Percentiles rank a stretch among this genome's conserved stretches.
phyloP scores from a whole-genome alignment of 1,140 invertebrate species.

The Neodiprion pinetum region DNA sequence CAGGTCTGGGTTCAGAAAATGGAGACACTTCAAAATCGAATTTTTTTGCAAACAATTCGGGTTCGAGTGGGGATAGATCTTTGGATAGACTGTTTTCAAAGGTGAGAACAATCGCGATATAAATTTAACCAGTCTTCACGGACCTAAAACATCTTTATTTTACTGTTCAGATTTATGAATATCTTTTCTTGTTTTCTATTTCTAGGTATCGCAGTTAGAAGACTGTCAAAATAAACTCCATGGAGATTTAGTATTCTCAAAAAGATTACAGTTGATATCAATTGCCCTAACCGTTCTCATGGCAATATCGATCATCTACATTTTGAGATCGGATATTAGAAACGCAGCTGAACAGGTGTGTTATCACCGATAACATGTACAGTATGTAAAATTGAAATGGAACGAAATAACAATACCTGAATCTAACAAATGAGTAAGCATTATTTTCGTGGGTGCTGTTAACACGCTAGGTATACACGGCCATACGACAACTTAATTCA shows the following conservation, averaged over 20 bases:
- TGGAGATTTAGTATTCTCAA: conserved; percentile 45
- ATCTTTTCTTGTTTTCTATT: conserved; percentile 27
- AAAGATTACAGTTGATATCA: conserved; percentile 48
- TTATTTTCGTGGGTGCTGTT: too few species aligned
- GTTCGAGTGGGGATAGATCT: conserved; percentile 36
- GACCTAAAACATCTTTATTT: background rate
- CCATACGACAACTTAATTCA: too few species aligned
- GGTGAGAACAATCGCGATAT: conserved; percentile 32
- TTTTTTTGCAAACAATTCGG: conserved; percentile 26
- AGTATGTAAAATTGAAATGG: background rate
- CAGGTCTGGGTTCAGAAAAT: conserved; percentile 45
- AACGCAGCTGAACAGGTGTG: conserved; percentile 23
- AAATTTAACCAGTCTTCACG: background rate
- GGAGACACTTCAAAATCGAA: conserved; percentile 39
- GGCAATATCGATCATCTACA: conserved; percentile 40
- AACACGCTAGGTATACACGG: too few species aligned
- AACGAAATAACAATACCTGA: background rate
- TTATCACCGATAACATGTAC: background rate
- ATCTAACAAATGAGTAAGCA: too few species aligned
- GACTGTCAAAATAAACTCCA: conserved; percentile 46
- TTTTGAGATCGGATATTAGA: conserved; percentile 40
- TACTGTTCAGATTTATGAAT: background rate
- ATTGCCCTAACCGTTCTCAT: conserved; percentile 48
- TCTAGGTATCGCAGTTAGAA: conserved; percentile 50
- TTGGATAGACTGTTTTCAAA: conserved; percentile 48